A percentile compares a stretch with the other conserved stretches of the same genome.
These are phyloP conservation scores for Probosciger aterrimus DNA, from an alignment of 2,113 vertebrate species.

Conservation along the genomic window DNA sequence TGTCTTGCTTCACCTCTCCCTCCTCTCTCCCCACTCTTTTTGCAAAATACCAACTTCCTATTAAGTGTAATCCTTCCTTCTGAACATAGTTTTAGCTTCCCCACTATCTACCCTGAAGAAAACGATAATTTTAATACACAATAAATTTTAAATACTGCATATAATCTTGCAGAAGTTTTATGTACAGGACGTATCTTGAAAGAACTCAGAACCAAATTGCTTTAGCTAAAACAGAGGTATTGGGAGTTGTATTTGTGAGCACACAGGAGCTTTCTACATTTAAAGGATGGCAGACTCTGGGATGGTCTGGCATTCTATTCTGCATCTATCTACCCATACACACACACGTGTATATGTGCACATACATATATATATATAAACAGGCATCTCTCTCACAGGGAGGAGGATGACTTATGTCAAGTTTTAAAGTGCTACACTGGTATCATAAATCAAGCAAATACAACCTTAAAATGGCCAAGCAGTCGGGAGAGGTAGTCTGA, in stretches of 20 bases:
- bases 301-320: not conserved
- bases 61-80: not conserved
- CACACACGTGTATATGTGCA: not conserved
- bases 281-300: not conserved
- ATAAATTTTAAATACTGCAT: not conserved
- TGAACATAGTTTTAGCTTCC: not conserved
- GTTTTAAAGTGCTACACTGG: not conserved
- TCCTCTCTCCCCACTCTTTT: not conserved
- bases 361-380: not conserved
- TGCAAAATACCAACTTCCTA: not conserved
- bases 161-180: not conserved
- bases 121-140: not conserved
- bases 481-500: not conserved
- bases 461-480: not conserved
- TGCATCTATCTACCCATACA: not conserved
- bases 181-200: not conserved
- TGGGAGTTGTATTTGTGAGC: not conserved
- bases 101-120: not conserved
- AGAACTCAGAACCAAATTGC: not conserved
- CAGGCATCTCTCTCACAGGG: not conserved
- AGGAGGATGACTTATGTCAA: not conserved
- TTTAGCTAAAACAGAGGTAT: not conserved
- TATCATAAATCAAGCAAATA: not conserved
- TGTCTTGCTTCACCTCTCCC: not conserved
- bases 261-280: not conserved